Percentiles rank a stretch among this genome's conserved stretches.
These are phyloP conservation scores for Epizoanthus rinbou DNA, from an alignment of 92 coral and sea anemone genomes.

Conservation along the genomic window DNA sequence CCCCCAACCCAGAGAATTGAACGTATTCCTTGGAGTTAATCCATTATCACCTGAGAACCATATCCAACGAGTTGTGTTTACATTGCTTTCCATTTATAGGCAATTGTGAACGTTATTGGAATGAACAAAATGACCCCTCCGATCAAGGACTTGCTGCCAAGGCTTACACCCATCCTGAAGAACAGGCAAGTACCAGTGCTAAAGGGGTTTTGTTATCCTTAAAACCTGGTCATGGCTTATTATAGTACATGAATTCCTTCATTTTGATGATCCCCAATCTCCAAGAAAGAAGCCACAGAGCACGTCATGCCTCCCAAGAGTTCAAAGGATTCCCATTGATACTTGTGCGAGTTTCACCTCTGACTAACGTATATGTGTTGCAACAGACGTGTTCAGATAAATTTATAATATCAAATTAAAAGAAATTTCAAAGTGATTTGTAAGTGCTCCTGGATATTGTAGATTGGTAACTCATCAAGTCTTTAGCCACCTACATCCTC, in stretches of 20 bases:
- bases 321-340: too few species aligned
- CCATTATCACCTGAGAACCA: background rate
- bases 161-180: constrained; percentile 96
- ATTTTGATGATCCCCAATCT: background rate
- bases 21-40: too few species aligned
- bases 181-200: constrained; percentile 69
- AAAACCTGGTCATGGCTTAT: background rate
- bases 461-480: too few species aligned
- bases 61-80: background rate
- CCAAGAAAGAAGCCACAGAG: background rate
- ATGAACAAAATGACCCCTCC: constrained; percentile 99
- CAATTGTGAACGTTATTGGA: constrained; percentile 98
- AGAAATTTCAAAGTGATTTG: too few species aligned
- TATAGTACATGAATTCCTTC: too few species aligned
- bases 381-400: too few species aligned
- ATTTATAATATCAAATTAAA: too few species aligned
- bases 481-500: too few species aligned
- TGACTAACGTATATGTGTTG: too few species aligned
- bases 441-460: too few species aligned
- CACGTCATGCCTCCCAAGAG: background rate
- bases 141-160: constrained; percentile 93
- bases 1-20: too few species aligned
- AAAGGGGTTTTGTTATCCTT: background rate
- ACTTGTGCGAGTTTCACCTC: too few species aligned
- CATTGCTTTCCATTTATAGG: constrained; percentile 58